Conservation (phyloP, 2,113 vertebrate species). For the Engystomops pustulosus region DNA sequence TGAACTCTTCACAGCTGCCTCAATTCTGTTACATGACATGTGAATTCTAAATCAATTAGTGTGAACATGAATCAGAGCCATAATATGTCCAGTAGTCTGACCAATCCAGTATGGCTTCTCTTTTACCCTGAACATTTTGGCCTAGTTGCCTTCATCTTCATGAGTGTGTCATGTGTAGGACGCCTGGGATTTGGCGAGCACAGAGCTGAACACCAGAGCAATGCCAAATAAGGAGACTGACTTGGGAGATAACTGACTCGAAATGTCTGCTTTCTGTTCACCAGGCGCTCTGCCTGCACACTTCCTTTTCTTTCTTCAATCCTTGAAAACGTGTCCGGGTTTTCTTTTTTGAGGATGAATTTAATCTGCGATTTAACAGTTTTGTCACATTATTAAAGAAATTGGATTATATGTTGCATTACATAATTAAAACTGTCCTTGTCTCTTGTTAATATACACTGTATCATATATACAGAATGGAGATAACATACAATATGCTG, state of each 20-base stretch:
- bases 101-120: constrained; percentile 28
- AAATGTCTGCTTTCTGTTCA: constrained; percentile 51
- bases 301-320: constrained; percentile 38
- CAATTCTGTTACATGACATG: neutral
- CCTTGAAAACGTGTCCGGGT: constrained; percentile 12
- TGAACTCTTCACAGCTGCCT: neutral
- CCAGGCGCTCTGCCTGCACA: constrained; percentile 23
- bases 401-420: neutral
- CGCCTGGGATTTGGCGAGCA: constrained; percentile 34
- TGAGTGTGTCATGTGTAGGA: constrained; percentile 29
- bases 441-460: neutral
- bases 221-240: constrained; percentile 6
- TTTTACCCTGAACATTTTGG: constrained; percentile 39
- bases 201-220: neutral
- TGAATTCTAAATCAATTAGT: neutral
- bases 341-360: constrained; percentile 34
- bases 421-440: neutral
- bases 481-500: too few relatives aligned
- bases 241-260: neutral
- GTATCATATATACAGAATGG: neutral
- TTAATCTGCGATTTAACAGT: constrained; percentile 14
- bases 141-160: neutral
- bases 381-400: neutral
- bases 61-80: neutral
- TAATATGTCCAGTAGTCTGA: neutral